Conservation (phyloP, 2,113 vertebrate species). For the Pterocles gutturalis region DNA sequence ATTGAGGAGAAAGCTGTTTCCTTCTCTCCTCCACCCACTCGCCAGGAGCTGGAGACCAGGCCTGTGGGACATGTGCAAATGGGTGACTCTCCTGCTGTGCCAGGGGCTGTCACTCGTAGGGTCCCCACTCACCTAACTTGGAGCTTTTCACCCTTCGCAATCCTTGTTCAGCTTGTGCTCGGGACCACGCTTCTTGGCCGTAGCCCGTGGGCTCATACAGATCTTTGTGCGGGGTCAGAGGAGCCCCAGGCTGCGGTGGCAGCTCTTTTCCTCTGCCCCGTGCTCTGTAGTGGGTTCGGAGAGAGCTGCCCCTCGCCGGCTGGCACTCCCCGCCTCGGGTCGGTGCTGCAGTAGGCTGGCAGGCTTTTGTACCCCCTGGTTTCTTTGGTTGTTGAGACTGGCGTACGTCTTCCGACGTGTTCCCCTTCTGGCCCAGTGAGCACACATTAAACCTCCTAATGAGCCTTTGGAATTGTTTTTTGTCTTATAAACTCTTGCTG, state of each 20-base stretch:
- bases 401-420: neutral
- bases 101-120: neutral
- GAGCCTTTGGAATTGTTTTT: neutral
- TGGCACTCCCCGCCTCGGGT: neutral
- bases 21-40: neutral
- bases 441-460: neutral
- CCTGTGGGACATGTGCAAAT: neutral
- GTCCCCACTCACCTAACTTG: neutral
- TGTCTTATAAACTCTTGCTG: neutral
- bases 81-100: neutral
- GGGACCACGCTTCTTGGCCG: neutral
- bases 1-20: neutral
- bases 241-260: neutral
- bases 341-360: neutral
- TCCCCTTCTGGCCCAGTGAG: neutral
- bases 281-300: neutral
- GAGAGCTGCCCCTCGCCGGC: neutral
- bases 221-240: neutral
- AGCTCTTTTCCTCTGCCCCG: neutral
- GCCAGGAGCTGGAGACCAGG: neutral
- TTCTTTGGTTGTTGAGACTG: neutral
- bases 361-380: neutral
- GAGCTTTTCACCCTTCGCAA: neutral
- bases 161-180: neutral
- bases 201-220: neutral